Conservation (phyloP, 1,140 invertebrate species). For the Penaeus chinensis region DNA sequence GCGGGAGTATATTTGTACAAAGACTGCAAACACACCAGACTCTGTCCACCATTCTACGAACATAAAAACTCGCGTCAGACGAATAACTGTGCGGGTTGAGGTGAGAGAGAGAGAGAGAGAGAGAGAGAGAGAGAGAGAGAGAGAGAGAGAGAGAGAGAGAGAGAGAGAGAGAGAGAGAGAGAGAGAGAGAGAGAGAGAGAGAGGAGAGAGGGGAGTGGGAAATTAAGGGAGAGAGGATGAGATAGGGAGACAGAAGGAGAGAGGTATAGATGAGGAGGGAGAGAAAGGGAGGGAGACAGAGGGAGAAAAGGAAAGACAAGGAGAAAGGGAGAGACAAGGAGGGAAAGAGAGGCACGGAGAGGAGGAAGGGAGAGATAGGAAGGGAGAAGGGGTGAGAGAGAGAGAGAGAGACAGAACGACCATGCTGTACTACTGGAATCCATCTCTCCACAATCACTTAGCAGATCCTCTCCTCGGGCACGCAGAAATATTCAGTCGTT, state of each 20-base stretch:
- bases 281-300: no score
- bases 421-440: background rate
- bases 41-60: no score
- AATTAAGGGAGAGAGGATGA: background rate
- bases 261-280: no score
- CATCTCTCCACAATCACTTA: background rate
- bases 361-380: background rate
- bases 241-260: background rate
- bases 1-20: no score
- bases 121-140: background rate
- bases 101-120: background rate
- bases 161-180: background rate
- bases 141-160: background rate
- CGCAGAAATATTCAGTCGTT: no score
- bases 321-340: background rate
- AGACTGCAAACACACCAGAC: no score
- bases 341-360: background rate
- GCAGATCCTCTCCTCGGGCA: no score
- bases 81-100: no score
- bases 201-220: background rate
- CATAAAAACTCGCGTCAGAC: no score
- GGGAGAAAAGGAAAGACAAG: no score
- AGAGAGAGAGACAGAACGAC: slow-evolving; percentile 3
- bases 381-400: slow-evolving; percentile 11
- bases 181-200: background rate